Conservation (phyloP, 2,888 invertebrate genomes). For the Ectemnius cavifrons region DNA sequence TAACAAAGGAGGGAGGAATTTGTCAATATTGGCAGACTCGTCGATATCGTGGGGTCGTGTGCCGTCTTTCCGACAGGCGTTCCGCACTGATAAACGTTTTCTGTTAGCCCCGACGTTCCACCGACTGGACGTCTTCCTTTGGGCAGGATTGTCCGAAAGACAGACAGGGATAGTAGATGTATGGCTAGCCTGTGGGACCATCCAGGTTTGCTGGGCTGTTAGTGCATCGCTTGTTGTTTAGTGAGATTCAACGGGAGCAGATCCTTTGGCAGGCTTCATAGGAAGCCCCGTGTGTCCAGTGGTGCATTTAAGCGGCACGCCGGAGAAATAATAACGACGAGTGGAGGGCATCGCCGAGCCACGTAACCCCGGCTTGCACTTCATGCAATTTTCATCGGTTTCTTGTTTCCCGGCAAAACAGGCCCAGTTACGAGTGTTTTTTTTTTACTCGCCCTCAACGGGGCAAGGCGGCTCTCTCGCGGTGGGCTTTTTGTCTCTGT, state of each 20-base stretch:
- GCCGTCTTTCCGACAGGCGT: neutral
- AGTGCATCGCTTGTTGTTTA: no score
- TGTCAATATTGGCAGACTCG: slow-evolving; percentile 13
- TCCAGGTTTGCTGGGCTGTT: no score
- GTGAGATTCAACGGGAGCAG: no score
- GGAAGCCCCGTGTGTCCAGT: neutral
- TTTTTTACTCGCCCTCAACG: neutral
- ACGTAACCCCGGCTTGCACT: neutral
- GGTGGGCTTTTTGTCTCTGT: neutral
- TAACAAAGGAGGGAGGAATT: slow-evolving; percentile 6
- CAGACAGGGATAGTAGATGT: neutral
- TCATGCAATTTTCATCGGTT: neutral
- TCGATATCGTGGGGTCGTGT: neutral
- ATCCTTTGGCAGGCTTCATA: no score
- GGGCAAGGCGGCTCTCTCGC: neutral
- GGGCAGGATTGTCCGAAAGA: neutral
- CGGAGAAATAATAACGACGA: neutral
- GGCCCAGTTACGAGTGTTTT: neutral
- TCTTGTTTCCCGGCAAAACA: slow-evolving; percentile 1
- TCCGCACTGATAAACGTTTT: slow-evolving; percentile 32
- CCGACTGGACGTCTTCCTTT: slow-evolving; percentile 5
- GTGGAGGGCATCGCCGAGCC: neutral
- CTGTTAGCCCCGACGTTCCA: neutral
- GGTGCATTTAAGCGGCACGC: slow-evolving; percentile 6
- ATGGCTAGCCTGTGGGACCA: neutral